A percentile compares a stretch with the other conserved stretches of the same genome.
Evolutionary conservation across 2,888 invertebrate genomes (phyloP).

Genomic region (Tetheella fluctuosa): DNA sequence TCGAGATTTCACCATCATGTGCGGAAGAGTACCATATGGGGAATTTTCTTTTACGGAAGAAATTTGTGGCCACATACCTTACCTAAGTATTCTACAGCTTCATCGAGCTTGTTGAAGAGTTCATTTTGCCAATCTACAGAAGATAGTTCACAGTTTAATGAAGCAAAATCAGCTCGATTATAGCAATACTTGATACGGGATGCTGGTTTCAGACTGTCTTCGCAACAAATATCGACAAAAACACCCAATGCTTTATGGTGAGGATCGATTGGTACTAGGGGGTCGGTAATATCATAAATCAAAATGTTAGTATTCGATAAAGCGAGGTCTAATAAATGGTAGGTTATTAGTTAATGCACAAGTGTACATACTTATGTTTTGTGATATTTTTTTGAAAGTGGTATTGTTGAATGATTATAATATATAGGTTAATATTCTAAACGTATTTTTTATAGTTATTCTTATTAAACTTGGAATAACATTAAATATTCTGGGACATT

Average conservation of each 20-base stretch:
- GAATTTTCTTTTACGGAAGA: slow-evolving; percentile 3
- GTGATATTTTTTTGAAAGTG: too few relatives aligned
- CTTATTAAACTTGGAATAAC: too few relatives aligned
- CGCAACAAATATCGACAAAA: not conserved
- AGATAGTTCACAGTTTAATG: not conserved
- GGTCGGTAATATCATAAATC: not conserved
- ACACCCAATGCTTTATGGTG: not conserved
- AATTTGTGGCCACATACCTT: slow-evolving; percentile 17
- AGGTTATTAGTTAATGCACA: too few relatives aligned
- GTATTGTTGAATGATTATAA: too few relatives aligned
- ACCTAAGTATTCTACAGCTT: slow-evolving; percentile 16
- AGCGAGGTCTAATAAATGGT: not conserved
- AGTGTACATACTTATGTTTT: too few relatives aligned
- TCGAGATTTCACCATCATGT: slow-evolving; percentile 14
- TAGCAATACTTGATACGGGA: not conserved
- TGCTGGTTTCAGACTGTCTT: not conserved
- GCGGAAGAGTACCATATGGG: slow-evolving; percentile 29
- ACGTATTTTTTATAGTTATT: too few relatives aligned
- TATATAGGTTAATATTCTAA: too few relatives aligned
- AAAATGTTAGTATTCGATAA: not conserved
- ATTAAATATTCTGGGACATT: too few relatives aligned
- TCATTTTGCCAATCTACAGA: slow-evolving; percentile 12
- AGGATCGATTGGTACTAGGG: not conserved
- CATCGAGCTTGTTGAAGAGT: slow-evolving; percentile 5
- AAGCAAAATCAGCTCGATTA: not conserved